Evolutionary conservation across 2,888 invertebrate species (phyloP).

Genomic region (Eristalis arbustorum): DNA sequence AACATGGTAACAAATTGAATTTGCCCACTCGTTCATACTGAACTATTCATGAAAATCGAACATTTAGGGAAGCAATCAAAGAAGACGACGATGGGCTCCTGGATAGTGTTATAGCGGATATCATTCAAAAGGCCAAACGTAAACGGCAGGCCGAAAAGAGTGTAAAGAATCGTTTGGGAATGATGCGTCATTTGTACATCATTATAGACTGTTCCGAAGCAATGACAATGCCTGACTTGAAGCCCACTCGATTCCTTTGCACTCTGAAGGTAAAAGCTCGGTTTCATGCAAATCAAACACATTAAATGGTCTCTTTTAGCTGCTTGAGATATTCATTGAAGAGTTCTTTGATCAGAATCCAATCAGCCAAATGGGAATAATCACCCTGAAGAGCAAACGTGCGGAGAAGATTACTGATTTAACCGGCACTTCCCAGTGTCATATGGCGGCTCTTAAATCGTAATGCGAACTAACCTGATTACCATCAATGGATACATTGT

Average conservation of each 20-base stretch:
- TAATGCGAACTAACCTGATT: constrained; percentile 68
- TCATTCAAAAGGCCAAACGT: constrained; percentile 93
- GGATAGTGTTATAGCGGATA: constrained; percentile 94
- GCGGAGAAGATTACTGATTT: constrained; percentile 96
- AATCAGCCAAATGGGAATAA: constrained; percentile 96
- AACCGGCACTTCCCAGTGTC: constrained; percentile 91
- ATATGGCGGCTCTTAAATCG: constrained; percentile 86
- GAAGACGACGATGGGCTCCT: constrained; percentile 97
- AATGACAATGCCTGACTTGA: constrained; percentile 97
- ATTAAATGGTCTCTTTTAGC: constrained; percentile 81
- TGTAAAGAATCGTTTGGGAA: constrained; percentile 91
- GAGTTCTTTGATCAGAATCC: constrained; percentile 99
- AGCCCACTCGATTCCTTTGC: constrained; percentile 94
- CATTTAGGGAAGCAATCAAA: constrained; percentile 92
- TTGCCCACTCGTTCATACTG: constrained; percentile 8
- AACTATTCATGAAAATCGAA: constrained; percentile 52
- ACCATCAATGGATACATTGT: not conserved
- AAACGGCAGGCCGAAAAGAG: constrained; percentile 87
- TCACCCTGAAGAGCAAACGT: constrained; percentile 94
- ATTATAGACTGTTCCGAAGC: constrained; percentile 96
- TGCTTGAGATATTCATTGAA: constrained; percentile 95
- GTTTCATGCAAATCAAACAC: not conserved
- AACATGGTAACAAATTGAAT: constrained; percentile 85
- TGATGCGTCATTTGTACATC: constrained; percentile 98
- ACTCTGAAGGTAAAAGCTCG: constrained; percentile 87